Evolutionary conservation across 92 coral and sea anemone genomes (phyloP).

Genomic region (Actinostola sp.): DNA sequence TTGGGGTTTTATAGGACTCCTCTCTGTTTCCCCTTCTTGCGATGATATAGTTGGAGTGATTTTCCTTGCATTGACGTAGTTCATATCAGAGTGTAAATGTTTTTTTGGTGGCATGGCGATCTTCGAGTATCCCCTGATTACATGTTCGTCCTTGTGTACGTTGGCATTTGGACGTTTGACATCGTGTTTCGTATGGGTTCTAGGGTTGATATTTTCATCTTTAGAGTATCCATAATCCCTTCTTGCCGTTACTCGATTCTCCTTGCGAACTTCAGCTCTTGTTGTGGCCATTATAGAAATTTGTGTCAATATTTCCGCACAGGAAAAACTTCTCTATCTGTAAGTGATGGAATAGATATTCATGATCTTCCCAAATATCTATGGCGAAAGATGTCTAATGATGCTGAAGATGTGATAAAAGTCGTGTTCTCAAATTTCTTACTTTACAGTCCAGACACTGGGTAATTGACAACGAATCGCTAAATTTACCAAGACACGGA

Average conservation of each 20-base stretch:
- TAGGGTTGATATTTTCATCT: slow-evolving; percentile 21
- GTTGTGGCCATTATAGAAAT: slow-evolving; percentile 38
- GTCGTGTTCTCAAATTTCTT: neutral
- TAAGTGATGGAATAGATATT: slow-evolving; percentile 10
- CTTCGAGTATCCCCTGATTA: slow-evolving; percentile 32
- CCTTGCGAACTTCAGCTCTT: slow-evolving; percentile 29
- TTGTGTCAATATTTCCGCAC: slow-evolving; percentile 14
- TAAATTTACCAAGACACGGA: slow-evolving; percentile 21
- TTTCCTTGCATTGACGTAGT: slow-evolving; percentile 8
- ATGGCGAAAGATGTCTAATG: neutral
- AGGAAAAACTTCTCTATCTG: slow-evolving; percentile 14
- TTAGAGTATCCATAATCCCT: slow-evolving; percentile 8
- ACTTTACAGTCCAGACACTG: slow-evolving; percentile 2
- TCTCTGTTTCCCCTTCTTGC: slow-evolving; percentile 12
- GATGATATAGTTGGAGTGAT: slow-evolving; percentile 5
- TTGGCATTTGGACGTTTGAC: slow-evolving; percentile 13
- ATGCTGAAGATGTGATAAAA: slow-evolving; percentile 2
- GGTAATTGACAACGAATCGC: neutral
- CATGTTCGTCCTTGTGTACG: slow-evolving; percentile 40
- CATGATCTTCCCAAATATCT: slow-evolving; percentile 28
- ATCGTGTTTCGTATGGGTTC: neutral
- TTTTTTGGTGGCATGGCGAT: slow-evolving; percentile 68
- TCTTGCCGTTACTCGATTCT: slow-evolving; percentile 27
- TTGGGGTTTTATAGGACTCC: slow-evolving; percentile 12
- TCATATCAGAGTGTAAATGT: slow-evolving; percentile 42